Base-by-base conservation (phyloP, 2,888 invertebrate species). In the Apamea sordens region DNA sequence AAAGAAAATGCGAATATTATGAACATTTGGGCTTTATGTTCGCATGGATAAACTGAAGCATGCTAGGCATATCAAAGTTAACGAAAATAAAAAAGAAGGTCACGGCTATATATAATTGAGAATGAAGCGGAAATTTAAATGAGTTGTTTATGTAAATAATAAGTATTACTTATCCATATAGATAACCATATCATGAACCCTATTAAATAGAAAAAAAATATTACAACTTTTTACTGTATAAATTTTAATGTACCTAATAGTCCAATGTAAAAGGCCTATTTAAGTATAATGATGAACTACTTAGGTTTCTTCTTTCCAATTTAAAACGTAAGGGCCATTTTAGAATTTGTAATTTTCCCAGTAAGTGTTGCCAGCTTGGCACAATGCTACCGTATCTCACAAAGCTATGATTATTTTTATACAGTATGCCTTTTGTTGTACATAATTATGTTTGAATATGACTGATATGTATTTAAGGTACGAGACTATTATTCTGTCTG, bases 161-260 rank as follows among this genome's bases (percentile, higher is more conserved):
- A 86, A 85, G 87, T 73, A 86, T 85, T 80, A 67, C 83, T 65
- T 82, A 86, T 84, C 82, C 81, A 87, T 84, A 85, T 84, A 84
- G 76, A 82, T 88, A 89, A 91, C 83, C 90, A 90, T 90, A 90
- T 91, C 90, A 90, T 86, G 88, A 88, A 85, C 81, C 82, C 82
- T 88, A 89, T 87, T 84, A 85, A 83, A 84, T 85, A 87, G 86
- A 87, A 83, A 76, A 44, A 61, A 76, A 84, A 86, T 73, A 87
- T 80, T 86, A 82, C 82, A 83, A 86, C 85, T 87, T 89, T 89
- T 85, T 86, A 89, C 81, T 85, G 88, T 88, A 77, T 83, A 77
- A 79, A 77, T 76, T 76, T 77, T 84, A 68, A 84, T 68, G 53
- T 83, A 80, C 67, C 84, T 89, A 89, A 82, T 84, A 81, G 78